Evolutionary conservation across 2,113 vertebrate species (phyloP).

Genomic region (Eulemur rufifrons): DNA sequence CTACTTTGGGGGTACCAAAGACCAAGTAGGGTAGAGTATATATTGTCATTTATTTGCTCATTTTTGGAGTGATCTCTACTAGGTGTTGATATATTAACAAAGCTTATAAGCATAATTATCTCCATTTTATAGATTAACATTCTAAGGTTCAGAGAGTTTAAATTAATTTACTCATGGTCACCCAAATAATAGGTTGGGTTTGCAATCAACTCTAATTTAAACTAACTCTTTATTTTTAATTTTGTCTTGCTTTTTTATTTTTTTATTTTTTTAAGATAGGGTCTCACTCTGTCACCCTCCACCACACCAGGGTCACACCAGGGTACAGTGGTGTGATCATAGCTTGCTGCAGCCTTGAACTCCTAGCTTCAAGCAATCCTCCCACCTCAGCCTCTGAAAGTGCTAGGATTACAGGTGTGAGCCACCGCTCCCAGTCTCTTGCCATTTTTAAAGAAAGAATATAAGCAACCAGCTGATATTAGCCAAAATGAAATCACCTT

Average conservation of each 20-base stretch:
- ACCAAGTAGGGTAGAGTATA: background rate
- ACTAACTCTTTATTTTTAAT: background rate
- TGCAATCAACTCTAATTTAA: background rate
- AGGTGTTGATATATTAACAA: background rate
- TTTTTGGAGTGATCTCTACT: background rate
- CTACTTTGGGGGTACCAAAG: background rate
- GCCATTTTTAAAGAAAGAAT: slow-evolving; percentile 30
- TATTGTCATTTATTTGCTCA: slow-evolving; percentile 9
- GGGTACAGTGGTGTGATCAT: too few relatives aligned
- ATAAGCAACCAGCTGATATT: background rate
- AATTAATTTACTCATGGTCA: background rate
- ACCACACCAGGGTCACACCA: too few relatives aligned
- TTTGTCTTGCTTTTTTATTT: slow-evolving; percentile 18
- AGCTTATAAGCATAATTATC: background rate
- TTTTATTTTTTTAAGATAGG: background rate
- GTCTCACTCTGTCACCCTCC: too few relatives aligned
- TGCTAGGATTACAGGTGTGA: too few relatives aligned
- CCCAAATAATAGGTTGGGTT: background rate
- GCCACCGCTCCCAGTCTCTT: background rate
- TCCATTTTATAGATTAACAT: background rate
- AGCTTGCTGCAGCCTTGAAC: too few relatives aligned
- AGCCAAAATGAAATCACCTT: background rate
- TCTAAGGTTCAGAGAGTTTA: slow-evolving; percentile 40
- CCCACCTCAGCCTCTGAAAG: too few relatives aligned
- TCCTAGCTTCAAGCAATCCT: too few relatives aligned